A percentile compares a stretch with the other conserved stretches of the same genome.
These are phyloP conservation scores for Rhamnusium bicolor DNA, from an alignment of 2,888 invertebrate species.

Conservation along the genomic window DNA sequence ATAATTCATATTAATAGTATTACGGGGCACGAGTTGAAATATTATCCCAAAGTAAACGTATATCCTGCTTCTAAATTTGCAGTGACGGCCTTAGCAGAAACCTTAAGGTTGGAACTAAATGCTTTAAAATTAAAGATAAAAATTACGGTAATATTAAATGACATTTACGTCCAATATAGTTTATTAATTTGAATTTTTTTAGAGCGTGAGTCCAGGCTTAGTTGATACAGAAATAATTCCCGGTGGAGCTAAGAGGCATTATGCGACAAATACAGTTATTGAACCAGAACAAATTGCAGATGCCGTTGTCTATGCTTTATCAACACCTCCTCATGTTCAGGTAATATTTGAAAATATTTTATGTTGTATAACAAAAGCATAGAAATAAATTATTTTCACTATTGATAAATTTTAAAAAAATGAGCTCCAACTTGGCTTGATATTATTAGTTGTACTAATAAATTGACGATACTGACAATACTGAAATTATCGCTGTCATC, in stretches of 20 bases:
- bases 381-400: constrained; percentile 17
- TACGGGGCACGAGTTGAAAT: constrained; percentile 48
- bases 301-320: constrained; percentile 18
- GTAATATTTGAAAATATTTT: background rate
- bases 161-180: background rate
- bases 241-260: background rate
- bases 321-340: constrained; percentile 18
- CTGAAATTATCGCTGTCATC: too few species aligned
- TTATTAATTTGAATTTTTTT: background rate
- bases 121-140: constrained; percentile 14
- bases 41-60: constrained; percentile 41
- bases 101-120: constrained; percentile 24
- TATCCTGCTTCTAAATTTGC: constrained; percentile 30
- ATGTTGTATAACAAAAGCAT: background rate
- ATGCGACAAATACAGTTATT: background rate
- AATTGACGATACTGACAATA: too few species aligned
- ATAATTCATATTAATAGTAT: constrained; percentile 54
- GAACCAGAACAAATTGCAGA: constrained; percentile 33
- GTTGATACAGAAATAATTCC: constrained; percentile 31
- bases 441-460: too few species aligned
- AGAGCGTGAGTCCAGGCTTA: constrained; percentile 39
- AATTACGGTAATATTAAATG: constrained; percentile 19
- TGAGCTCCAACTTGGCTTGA: too few species aligned
- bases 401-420: constrained; percentile 38
- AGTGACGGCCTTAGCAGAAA: constrained; percentile 11